phyloP scores from a whole-genome alignment of 2,888 invertebrate genomes.

The Drosophila helvetica region DNA sequence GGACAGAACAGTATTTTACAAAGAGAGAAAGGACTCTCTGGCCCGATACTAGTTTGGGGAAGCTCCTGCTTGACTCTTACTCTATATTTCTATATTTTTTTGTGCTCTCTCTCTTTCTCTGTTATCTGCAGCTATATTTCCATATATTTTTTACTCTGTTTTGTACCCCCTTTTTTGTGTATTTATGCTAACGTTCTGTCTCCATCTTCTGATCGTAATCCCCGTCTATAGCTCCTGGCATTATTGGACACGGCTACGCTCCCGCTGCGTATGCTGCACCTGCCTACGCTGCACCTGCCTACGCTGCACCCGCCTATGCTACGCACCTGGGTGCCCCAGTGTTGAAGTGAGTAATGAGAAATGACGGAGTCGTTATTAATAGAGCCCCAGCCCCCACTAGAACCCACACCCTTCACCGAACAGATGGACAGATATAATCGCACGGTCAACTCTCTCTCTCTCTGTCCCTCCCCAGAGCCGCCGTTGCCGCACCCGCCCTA shows the following conservation, averaged over 20 bases:
- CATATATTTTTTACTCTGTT: background rate
- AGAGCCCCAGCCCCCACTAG: constrained; percentile 27
- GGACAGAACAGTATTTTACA: constrained; percentile 23
- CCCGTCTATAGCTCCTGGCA: constrained; percentile 64
- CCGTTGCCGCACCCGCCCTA: constrained; percentile 82
- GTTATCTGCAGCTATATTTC: background rate
- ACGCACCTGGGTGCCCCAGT: constrained; percentile 80
- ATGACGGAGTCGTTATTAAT: constrained; percentile 32
- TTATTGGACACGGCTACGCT: constrained; percentile 75
- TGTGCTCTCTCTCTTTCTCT: constrained; percentile 3
- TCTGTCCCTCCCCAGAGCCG: constrained; percentile 68
- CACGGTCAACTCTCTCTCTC: background rate
- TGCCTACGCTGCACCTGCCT: constrained; percentile 53
- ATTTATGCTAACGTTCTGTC: constrained; percentile 18
- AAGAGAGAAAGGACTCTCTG: constrained; percentile 25
- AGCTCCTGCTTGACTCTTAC: constrained; percentile 9
- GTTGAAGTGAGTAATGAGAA: constrained; percentile 78
- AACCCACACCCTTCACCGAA: constrained; percentile 1
- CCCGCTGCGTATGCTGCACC: constrained; percentile 54
- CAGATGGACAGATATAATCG: background rate
- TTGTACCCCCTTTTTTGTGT: constrained; percentile 2
- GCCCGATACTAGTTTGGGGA: constrained; percentile 27
- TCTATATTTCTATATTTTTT: background rate
- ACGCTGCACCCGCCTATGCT: constrained; percentile 53
- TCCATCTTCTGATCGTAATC: background rate